Evolutionary conservation across 1,140 invertebrate species (phyloP).

Genomic region (Brachionus koreanus): DNA sequence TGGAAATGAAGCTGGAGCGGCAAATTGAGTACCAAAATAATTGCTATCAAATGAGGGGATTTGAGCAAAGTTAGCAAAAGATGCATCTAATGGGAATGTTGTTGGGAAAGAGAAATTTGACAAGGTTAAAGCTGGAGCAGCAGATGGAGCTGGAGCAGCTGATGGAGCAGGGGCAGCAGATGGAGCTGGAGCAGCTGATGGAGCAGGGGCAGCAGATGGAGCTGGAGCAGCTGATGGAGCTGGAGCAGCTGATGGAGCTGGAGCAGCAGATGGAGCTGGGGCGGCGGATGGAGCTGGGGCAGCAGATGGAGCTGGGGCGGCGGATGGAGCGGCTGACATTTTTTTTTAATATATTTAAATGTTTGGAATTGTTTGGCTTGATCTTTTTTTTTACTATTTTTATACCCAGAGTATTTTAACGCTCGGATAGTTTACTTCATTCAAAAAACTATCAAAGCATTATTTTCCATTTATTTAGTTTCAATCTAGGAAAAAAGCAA

Average conservation of each 20-base stretch:
- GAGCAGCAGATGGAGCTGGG: background rate
- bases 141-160: background rate
- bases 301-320: constrained; percentile 10
- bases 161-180: background rate
- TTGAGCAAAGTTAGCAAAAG: background rate
- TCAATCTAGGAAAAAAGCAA: background rate
- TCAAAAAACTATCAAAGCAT: background rate
- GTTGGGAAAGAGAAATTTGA: background rate
- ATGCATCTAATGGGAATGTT: background rate
- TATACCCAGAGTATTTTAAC: constrained; percentile 1
- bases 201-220: background rate
- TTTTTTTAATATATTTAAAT: background rate
- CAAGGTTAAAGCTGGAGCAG: background rate
- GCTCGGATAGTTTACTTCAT: background rate
- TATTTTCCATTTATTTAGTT: background rate
- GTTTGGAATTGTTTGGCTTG: background rate
- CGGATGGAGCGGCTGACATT: constrained; percentile 29
- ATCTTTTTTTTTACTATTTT: background rate
- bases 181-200: background rate
- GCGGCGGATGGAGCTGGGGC: constrained; percentile 17
- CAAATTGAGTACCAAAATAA: background rate
- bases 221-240: background rate
- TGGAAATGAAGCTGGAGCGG: background rate
- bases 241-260: background rate
- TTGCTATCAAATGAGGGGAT: background rate